Evolutionary conservation across 1,140 invertebrate genomes (phyloP), one percentile per base, ranked within the genome.

Genomic region (Bombus impatiens): DNA sequence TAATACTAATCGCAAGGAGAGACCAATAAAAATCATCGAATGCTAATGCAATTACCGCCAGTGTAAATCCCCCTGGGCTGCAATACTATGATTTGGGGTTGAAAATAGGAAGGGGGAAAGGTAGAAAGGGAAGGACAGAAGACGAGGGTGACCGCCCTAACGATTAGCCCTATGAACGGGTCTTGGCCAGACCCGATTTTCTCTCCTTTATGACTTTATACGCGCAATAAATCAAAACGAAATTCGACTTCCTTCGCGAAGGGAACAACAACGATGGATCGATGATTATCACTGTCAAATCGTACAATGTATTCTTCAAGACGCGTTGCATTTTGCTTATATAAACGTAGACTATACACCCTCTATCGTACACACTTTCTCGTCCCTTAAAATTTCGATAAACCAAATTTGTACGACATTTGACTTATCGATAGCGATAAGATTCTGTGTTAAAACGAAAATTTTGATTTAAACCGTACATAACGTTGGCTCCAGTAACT

Each of bases 11-110:
- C 67, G 80, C 42, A 86, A 65, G 78, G 62, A 65, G 62, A 53
- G 25, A 72, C 91, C 93, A 93, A 94, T 95, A 94, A 94, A 95
- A 95, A 94, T 95, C 94, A 94, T 94, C 92, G 94, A 93, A 95
- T 95, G 94, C 94, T 95, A 95, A 95, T 95, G 93, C 93, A 94
- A 95, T 95, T 95, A 95, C 93, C 91, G 92, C 90, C 76, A 91
- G 91, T 91, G 87, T 92, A 93, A 94, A 92, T 78, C 93, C 93
- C 93, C 94, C 92, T 92, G 93, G 93, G 91, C 93, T 91, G 90
- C 91, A 92, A 88, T 80, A 86, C 87, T 86, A 93, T 92, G 92
- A 92, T 93, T 94, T 92, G 91, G 93, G 93, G 92, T 93, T 93
- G 93, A 91, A 90, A 88, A 93, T 87, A 83, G 82, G 89, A 15